Conservation (phyloP, 2,797 vertebrate genomes). For the Protosalanx chinensis region DNA sequence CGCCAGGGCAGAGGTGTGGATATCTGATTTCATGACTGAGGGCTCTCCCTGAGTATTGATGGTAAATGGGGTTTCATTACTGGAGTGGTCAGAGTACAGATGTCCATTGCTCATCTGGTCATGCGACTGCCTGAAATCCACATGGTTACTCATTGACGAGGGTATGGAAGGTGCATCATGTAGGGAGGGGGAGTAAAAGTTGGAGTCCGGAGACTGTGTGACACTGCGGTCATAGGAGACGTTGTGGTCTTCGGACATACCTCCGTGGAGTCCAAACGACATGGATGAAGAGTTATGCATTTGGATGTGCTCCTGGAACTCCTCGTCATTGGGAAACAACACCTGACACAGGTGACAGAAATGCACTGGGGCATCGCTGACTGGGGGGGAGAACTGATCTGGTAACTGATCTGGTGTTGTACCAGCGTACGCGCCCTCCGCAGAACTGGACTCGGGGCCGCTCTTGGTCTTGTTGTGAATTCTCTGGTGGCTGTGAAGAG, state of each 20-base stretch:
- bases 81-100: slow-evolving; percentile 68
- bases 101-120: slow-evolving; percentile 55
- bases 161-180: slow-evolving; percentile 59
- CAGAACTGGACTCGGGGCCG: slow-evolving; percentile 30
- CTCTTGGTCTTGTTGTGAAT: slow-evolving; percentile 71
- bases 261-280: slow-evolving; percentile 63
- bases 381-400: slow-evolving; percentile 61
- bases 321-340: slow-evolving; percentile 69
- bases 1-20: slow-evolving; percentile 34
- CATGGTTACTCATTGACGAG: slow-evolving; percentile 55
- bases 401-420: slow-evolving; percentile 49
- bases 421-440: slow-evolving; percentile 30
- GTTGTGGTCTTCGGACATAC: slow-evolving; percentile 60
- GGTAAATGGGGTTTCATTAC: slow-evolving; percentile 58
- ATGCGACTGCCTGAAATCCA: slow-evolving; percentile 57
- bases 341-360: slow-evolving; percentile 77
- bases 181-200: slow-evolving; percentile 64
- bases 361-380: slow-evolving; percentile 54
- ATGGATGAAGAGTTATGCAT: slow-evolving; percentile 77
- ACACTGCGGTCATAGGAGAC: slow-evolving; percentile 68
- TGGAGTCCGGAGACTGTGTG: slow-evolving; percentile 66
- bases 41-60: slow-evolving; percentile 64
- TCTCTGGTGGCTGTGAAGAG: slow-evolving; percentile 85
- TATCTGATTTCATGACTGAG: slow-evolving; percentile 41
- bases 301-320: slow-evolving; percentile 77